phyloP scores from a whole-genome alignment of 2,797 vertebrate genomes.

The Adrianichthys oophorus region DNA sequence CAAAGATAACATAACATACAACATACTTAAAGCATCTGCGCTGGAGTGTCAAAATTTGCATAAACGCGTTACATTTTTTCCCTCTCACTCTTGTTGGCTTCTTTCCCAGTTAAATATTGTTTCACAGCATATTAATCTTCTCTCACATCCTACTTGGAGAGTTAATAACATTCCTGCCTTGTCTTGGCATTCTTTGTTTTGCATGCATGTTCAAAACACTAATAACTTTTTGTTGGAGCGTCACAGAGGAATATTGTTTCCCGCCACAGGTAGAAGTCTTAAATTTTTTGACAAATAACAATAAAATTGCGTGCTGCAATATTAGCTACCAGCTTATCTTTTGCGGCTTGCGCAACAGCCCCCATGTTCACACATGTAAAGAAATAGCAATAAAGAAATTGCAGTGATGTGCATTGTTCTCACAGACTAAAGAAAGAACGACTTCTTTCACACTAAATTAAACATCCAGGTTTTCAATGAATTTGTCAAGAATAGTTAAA shows the following conservation, averaged over 20 bases:
- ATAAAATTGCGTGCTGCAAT: conserved; percentile 42
- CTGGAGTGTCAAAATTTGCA: conserved; percentile 44
- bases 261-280: conserved; percentile 46
- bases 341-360: conserved; percentile 21
- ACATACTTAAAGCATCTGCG: conserved; percentile 29
- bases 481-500: conserved; percentile 26
- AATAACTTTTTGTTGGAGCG: conserved; percentile 45
- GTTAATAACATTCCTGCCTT: conserved; percentile 55
- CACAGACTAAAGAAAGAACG: conserved; percentile 10
- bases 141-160: conserved; percentile 47
- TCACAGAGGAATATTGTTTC: conserved; percentile 44
- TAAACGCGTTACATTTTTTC: conserved; percentile 44
- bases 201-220: conserved; percentile 46
- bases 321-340: conserved; percentile 53
- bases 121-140: conserved; percentile 54
- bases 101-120: conserved; percentile 36
- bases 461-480: conserved; percentile 22
- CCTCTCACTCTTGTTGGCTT: conserved; percentile 14
- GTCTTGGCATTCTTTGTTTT: conserved; percentile 37
- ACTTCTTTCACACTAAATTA: conserved; percentile 14
- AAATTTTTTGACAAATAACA: conserved; percentile 53
- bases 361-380: conserved; percentile 23
- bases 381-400: conserved; percentile 27
- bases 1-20: conserved; percentile 28
- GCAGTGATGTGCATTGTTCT: conserved; percentile 42